Base-by-base conservation (phyloP, 30 jellyfish, hydroid and myxozoan species). In the Catostylus mosaicus region DNA sequence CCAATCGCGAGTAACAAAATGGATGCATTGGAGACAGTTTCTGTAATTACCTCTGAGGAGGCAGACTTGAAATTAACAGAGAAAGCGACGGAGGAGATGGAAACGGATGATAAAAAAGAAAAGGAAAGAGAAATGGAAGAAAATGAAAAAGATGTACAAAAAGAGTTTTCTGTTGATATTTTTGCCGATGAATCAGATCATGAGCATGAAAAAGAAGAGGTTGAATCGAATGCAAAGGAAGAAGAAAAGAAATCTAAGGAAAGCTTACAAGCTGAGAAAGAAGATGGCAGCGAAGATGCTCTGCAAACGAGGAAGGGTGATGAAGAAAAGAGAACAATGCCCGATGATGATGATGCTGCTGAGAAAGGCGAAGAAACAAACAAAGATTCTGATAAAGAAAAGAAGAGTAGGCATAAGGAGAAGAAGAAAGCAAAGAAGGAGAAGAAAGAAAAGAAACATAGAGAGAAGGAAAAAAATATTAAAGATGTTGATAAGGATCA, bases 101-200 rank as follows among this genome's bases (percentile, higher is more conserved):
- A 6, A 4, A 16, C 30, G 4, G 37, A 14, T 2, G 52, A 31
- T 19, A 14, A 51, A 26, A 6, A 12, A 3, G 36, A 23, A 59
- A 23, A 18, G 5, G 80, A n/a, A 20, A 24, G 14, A 26, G 64
- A 24, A 9, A 68, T 43, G 19, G 63, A 68, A 30, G 37, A n/a
- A 19, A 37, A 9, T 32, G 80, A 68, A 1, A 68, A 29, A 2
- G 36, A 16, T 10, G n/a, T 11, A 1, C 20, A 24, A 27, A 72
- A 67, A 51, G 85, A 77, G 74, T 61, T 73, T 27, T 48, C 95
- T 1, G 83, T 56, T 61, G 89, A 85, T 18, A 85, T 73, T 38
- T 46, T 60, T 45, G 84, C 84, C 12, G 86, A 68, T 14, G 88
- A 74, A 59, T 43, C 84, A 22, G 80, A 75, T 2, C 70, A 75